Base-by-base conservation (phyloP, 2,888 invertebrate genomes). In the Ormyrus pomaceus region DNA sequence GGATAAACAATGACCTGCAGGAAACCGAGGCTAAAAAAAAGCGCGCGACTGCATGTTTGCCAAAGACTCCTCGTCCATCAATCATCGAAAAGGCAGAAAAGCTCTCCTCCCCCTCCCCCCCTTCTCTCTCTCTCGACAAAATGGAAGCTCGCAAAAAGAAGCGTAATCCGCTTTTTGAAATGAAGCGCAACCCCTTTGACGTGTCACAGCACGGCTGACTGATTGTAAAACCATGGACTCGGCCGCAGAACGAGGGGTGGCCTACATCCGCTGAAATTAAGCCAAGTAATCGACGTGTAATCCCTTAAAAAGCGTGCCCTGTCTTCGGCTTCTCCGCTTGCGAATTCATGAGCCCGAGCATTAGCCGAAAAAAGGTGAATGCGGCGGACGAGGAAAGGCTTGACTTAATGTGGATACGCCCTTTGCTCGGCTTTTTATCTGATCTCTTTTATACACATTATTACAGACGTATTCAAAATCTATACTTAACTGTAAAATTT, bases 151-250 rank as follows among this genome's bases (percentile, higher is more conserved):
- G 19, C 19, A 19, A 19, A 19, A 19, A 56, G 50, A 8, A 61
- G 68, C 46, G 82, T 90, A 90, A 90, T 90, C 90, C 89, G 90
- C 89, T 90, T 89, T 88, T 85, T 73, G 84, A 86, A 88, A 87
- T 84, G 85, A 84, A 84, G 81, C 83, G 82, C 88, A 88, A 89
- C 90, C 90, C 90, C 89, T 90, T 89, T 86, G 84, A 73, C 68
- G 70, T 82, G 82, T 82, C 82, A 82, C 74, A 82, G 82, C 77
- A 82, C 72, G 89, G 89, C 85, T 90, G 90, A 91, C 87, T 89
- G 90, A 91, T 91, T 89, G 90, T 88, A 87, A 91, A 91, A 91
- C 90, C 90, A 91, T 91, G 84, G 87, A 90, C 89, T 89, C 85
- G 86, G 88, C 90, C 89, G 85, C 88, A 88, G 87, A 45, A 59